A percentile compares a stretch with the other conserved stretches of the same genome.
These are phyloP conservation scores for Mesoclemmys tuberculata DNA, from an alignment of 2,113 vertebrate genomes.

Conservation along the genomic window DNA sequence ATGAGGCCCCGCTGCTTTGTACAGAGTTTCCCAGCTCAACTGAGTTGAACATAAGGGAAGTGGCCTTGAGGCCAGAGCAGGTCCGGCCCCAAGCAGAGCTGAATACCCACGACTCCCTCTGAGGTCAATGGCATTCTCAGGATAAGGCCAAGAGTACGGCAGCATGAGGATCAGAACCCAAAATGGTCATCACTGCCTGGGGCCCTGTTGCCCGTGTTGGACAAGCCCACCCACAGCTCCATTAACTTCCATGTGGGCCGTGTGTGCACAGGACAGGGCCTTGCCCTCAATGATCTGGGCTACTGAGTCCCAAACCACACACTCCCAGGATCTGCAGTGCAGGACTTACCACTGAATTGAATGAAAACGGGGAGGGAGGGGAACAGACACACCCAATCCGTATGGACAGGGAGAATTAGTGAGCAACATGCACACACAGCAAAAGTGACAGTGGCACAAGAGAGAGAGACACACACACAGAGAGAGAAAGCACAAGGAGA, in stretches of 20 bases:
- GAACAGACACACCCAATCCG: not conserved
- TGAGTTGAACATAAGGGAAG: not conserved
- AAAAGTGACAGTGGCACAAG: not conserved
- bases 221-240: not conserved
- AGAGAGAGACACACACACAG: fast-evolving
- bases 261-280: not conserved
- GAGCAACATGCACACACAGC: not conserved
- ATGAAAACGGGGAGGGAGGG: not conserved
- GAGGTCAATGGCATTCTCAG: not conserved
- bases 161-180: not conserved
- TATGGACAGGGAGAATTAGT: not conserved
- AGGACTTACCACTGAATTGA: not conserved
- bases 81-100: not conserved
- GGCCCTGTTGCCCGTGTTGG: not conserved
- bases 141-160: not conserved
- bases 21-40: not conserved
- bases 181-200: too few species aligned
- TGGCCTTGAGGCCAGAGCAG: not conserved
- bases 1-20: too few species aligned
- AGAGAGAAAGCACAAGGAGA: not conserved
- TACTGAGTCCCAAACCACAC: not conserved
- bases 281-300: not conserved
- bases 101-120: not conserved
- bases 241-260: not conserved
- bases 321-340: not conserved